phyloP scores from a whole-genome alignment of 2,113 vertebrate genomes.

The Sinocyclocheilus grahami region DNA sequence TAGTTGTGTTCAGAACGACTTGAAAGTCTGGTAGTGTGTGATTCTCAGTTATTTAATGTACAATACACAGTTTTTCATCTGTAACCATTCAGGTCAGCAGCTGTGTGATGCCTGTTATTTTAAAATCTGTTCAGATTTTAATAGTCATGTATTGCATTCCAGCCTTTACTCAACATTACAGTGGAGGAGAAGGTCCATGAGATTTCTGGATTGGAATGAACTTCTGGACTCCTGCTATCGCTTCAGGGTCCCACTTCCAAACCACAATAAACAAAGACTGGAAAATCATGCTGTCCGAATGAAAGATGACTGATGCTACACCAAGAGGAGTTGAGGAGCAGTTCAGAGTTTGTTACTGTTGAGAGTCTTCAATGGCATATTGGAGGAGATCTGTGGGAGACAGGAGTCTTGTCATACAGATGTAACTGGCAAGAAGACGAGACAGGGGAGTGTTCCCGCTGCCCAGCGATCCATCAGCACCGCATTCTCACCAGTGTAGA shows the following conservation, averaged over 20 bases:
- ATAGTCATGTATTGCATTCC: not conserved
- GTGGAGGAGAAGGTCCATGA: not conserved
- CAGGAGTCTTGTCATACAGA: not conserved
- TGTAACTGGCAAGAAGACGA: not conserved
- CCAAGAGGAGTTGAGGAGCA: slow-evolving; percentile 1
- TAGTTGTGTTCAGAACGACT: not conserved
- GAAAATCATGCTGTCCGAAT: not conserved
- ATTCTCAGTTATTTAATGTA: not conserved
- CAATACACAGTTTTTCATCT: not conserved
- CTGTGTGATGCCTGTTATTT: not conserved
- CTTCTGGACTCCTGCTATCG: not conserved
- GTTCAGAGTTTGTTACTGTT: slow-evolving; percentile 36
- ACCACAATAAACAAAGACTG: slow-evolving; percentile 19
- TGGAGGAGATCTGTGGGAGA: slow-evolving; percentile 12
- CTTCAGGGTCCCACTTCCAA: slow-evolving; percentile 9
- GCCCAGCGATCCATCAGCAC: slow-evolving; percentile 7
- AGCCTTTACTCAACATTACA: no score
- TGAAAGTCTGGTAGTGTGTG: no score
- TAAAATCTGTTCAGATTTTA: not conserved
- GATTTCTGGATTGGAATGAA: not conserved
- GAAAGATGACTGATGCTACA: slow-evolving; percentile 26
- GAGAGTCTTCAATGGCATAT: not conserved
- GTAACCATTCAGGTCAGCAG: not conserved
- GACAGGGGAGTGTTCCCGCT: not conserved
- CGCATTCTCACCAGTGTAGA: slow-evolving; percentile 7